Base-by-base conservation (phyloP, 2,113 vertebrate species). In the Hippopotamus amphibius region DNA sequence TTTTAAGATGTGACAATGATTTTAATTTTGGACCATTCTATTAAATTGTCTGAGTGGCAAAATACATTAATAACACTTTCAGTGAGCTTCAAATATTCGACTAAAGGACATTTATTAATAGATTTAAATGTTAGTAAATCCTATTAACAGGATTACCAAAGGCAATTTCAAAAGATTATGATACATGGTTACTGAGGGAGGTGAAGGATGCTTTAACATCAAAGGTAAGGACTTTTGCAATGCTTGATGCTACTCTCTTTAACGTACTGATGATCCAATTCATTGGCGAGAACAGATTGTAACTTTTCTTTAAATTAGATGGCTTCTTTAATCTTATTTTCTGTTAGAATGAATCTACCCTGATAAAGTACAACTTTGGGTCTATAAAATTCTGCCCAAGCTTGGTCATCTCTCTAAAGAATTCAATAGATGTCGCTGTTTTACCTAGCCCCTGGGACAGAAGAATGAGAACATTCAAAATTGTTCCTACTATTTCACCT, bases 61-160 rank as follows among this genome's bases (percentile, higher is more conserved):
- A 93, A 93, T 76, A 71, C 30, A 65, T 93, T 93, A 87, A 83
- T 90, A n/a, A 65, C n/a, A 84, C 17, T 95, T 91, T 74, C 76
- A 95, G 17, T 84, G 63, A 93, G 26, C 41, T 88, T 88, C 7
- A 72, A 88, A 91, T 28, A 37, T 72, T 87, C 11, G 11, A 74
- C 63, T 68, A 65, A 79, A 90, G 82, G 16, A 74, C 41, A 84
- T 88, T 59, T 66, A 55, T 94, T 92, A 96, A 93, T 93, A 90
- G 24, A 82, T 95, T 83, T 95, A 87, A 93, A 77, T 91, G 63
- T 87, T 79, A 72, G 41, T 33, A 57, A 96, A 79, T 93, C 46
- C 33, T 83, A 33, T 46, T 95, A 88, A 66, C 48, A 88, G 63
- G 61, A 88, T 94, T 91, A 93, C 46, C 61, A 83, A 57, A 28